Evolutionary conservation across 2,888 invertebrate species (phyloP).

Genomic region (Rhingia rostrata): DNA sequence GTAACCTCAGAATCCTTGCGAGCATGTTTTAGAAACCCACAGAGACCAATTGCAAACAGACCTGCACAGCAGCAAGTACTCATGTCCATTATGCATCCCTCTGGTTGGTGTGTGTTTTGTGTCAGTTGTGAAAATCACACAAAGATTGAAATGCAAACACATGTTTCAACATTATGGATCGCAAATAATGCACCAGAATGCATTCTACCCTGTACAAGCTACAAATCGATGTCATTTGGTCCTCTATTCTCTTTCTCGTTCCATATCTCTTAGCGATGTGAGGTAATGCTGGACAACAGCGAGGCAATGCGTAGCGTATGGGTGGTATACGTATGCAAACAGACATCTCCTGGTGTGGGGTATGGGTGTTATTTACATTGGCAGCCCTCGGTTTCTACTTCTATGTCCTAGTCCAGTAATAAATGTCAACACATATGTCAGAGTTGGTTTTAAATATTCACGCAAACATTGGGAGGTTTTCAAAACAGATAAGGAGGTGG

Average conservation of each 20-base stretch:
- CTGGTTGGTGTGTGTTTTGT: constrained; percentile 14
- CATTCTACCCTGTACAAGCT: constrained; percentile 47
- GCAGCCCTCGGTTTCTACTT: constrained; percentile 11
- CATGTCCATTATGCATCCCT: constrained; percentile 59
- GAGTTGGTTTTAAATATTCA: constrained; percentile 69
- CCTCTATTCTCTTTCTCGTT: constrained; percentile 20
- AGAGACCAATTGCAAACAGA: constrained; percentile 72
- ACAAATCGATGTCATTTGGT: constrained; percentile 67
- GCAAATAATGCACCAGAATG: constrained; percentile 68
- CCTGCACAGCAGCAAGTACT: constrained; percentile 17
- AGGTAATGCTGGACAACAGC: background rate
- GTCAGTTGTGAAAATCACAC: constrained; percentile 68
- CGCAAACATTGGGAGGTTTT: constrained; percentile 48
- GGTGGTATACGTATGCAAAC: constrained; percentile 28
- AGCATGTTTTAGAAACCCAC: constrained; percentile 72
- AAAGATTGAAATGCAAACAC: constrained; percentile 74
- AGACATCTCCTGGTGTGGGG: background rate
- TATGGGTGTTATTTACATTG: constrained; percentile 37
- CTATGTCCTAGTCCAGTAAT: constrained; percentile 67
- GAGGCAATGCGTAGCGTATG: background rate
- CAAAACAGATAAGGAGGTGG: background rate
- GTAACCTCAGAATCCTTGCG: constrained; percentile 66
- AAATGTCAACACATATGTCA: constrained; percentile 73
- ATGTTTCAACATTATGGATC: constrained; percentile 74
- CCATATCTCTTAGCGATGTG: background rate